These are phyloP conservation scores for Ypsolopha scabrella DNA, from an alignment of 2,888 invertebrate genomes.

Conservation along the genomic window DNA sequence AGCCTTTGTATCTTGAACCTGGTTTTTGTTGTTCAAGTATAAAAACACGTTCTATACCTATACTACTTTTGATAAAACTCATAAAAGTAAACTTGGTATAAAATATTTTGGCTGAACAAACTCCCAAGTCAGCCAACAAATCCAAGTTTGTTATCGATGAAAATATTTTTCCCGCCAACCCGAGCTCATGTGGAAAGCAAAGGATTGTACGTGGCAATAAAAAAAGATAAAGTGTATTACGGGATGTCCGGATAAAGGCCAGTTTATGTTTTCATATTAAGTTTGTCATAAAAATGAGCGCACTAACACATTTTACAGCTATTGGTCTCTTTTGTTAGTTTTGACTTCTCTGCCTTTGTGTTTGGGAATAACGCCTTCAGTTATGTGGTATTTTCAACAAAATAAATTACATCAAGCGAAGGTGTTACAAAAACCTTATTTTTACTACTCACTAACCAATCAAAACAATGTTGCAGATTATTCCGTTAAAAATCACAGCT, in stretches of 20 bases:
- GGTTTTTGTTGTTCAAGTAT: no score
- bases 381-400: no score
- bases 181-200: constrained; percentile 29
- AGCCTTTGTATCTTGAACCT: no score
- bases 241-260: constrained; percentile 51
- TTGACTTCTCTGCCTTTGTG: background rate
- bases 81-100: no score
- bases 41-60: no score
- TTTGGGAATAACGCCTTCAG: background rate
- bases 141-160: constrained; percentile 17
- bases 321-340: constrained; percentile 16
- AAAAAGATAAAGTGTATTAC: constrained; percentile 52
- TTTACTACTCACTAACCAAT: no score
- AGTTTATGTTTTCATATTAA: constrained; percentile 52
- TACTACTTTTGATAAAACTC: no score
- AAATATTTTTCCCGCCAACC: constrained; percentile 14
- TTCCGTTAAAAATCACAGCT: no score
- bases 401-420: no score
- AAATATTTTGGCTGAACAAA: no score
- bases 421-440: no score
- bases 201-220: constrained; percentile 47
- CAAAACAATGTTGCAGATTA: no score
- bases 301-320: constrained; percentile 33
- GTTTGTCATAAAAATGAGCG: constrained; percentile 45
- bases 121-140: background rate